Evolutionary conservation across 2,113 vertebrate species (phyloP).

Genomic region (Neotragus moschatus): DNA sequence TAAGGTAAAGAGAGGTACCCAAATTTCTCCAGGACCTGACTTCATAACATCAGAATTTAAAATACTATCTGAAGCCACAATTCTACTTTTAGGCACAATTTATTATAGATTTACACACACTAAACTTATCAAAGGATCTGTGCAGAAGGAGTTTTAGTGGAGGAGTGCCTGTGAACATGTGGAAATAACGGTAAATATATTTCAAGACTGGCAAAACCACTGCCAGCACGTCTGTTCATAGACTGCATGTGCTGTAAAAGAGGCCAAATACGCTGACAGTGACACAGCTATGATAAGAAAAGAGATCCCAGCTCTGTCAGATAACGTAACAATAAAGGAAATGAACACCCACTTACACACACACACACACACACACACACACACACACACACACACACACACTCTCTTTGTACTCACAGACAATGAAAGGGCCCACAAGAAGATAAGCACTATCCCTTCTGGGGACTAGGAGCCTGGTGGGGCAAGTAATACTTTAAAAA

Average conservation of each 20-base stretch:
- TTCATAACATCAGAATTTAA: slow-evolving; percentile 33
- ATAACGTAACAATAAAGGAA: slow-evolving; percentile 10
- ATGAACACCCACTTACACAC: not conserved
- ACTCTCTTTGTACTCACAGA: not conserved
- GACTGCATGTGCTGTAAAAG: not conserved
- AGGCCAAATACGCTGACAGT: not conserved
- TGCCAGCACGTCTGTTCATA: not conserved
- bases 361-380: no score
- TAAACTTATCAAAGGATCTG: not conserved
- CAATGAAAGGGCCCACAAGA: not conserved
- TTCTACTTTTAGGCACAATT: not conserved
- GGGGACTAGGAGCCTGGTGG: not conserved
- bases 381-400: not conserved
- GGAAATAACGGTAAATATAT: not conserved
- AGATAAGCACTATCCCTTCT: not conserved
- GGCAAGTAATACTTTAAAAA: not conserved
- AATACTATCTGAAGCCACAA: not conserved
- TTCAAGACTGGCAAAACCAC: not conserved
- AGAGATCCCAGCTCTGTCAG: not conserved
- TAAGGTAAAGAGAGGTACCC: not conserved
- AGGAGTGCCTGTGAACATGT: not conserved
- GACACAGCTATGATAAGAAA: not conserved
- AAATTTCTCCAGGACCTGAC: not conserved
- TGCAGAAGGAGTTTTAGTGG: not conserved
- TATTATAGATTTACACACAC: not conserved